Evolutionary conservation across 2,113 vertebrate genomes (phyloP).

Genomic region (Hemibagrus wyckioides): DNA sequence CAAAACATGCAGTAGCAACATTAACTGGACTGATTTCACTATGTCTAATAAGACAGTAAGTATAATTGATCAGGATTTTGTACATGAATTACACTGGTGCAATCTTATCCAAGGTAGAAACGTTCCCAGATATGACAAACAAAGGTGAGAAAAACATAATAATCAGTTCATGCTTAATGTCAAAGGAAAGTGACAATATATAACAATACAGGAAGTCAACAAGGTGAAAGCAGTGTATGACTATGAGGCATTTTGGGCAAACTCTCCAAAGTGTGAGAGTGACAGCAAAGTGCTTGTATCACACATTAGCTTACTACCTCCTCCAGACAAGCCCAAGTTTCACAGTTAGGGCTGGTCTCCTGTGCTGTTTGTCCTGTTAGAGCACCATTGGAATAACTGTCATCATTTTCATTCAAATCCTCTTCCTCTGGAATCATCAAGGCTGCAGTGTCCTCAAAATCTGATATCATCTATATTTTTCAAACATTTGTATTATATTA

Average conservation of each 20-base stretch:
- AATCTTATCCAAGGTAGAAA: neutral
- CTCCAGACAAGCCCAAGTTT: neutral
- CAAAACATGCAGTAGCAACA: neutral
- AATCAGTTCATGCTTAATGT: neutral
- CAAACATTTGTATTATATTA: neutral
- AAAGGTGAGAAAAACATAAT: neutral
- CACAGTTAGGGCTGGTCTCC: neutral
- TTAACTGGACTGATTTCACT: neutral
- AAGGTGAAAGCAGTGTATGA: constrained; percentile 11
- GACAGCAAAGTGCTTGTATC: neutral
- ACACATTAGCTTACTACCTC: neutral
- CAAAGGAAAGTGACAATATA: neutral
- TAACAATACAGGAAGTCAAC: neutral
- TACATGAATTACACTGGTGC: neutral
- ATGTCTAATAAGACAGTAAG: neutral
- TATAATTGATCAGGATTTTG: neutral
- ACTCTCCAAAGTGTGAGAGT: neutral
- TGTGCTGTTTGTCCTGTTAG: neutral
- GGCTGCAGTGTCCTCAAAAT: neutral
- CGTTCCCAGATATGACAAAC: neutral
- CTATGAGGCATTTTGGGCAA: neutral
- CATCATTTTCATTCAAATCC: neutral
- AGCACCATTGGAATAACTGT: neutral
- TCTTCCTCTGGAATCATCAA: constrained; percentile 1
- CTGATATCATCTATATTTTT: neutral